Evolutionary conservation across 1,140 invertebrate genomes (phyloP), one percentile per base, ranked within the genome.

Genomic region (Goniozus legneri): DNA sequence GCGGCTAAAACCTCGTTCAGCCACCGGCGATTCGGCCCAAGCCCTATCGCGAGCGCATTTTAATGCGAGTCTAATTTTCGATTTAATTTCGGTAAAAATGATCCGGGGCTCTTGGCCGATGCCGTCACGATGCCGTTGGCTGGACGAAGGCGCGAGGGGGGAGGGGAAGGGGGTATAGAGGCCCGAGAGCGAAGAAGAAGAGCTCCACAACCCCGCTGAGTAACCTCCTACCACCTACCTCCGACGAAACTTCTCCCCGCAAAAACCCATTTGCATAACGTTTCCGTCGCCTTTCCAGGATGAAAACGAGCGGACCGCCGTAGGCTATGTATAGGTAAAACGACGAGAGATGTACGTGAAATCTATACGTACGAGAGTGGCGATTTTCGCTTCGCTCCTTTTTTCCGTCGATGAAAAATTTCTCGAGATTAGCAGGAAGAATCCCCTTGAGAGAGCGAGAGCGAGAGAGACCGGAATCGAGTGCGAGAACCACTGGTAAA

Each of bases 21-120:
- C 60, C 62, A 69, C 35, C 54, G 57, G 64, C 64, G 61, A 65
- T 61, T 54, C 55, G 31, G 49, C 50, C n/a, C 52, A 36, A 57
- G 49, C 42, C 62, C 60, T 62, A 67, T 69, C 64, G 62, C 54
- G 52, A 61, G 56, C 62, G 65, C 56, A 68, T 71, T 69, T 71
- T 68, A 71, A 71, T 68, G 64, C 53, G 55, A 65, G 54, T 69
- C 59, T 71, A 71, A 71, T 71, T 71, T 71, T 71, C 68, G 68
- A 71, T 71, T 71, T 71, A 71, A 71, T 69, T 71, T 69, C 68
- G 65, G 64, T 69, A 71, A 69, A 69, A 69, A 71, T 69, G 55
- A 67, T 70, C 55, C 62, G 52, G n/a, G 46, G 51, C 51, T 52
- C 44, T 55, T 52, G 51, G 50, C 33, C 58, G 58, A 60, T 58